phyloP scores from a whole-genome alignment of 1,140 invertebrate genomes.

The Archivesica marissinica region DNA sequence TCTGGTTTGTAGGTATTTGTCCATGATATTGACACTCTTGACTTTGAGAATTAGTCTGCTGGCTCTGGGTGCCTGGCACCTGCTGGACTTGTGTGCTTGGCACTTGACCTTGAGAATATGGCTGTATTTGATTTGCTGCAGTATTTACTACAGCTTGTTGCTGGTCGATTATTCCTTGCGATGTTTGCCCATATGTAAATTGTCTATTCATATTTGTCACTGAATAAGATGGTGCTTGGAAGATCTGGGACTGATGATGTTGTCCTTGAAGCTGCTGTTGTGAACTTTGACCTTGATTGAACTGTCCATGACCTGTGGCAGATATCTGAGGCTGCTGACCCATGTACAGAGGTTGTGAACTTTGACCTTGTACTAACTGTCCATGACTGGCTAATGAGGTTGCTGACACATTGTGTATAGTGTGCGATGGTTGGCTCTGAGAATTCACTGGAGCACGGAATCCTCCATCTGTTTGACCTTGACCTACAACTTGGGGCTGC shows the following conservation, averaged over 20 bases:
- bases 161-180: conserved; percentile 5
- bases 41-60: background rate
- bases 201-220: conserved; percentile 25
- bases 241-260: conserved; percentile 16
- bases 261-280: conserved; percentile 30
- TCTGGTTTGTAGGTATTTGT: background rate
- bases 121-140: conserved; percentile 9
- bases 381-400: conserved; percentile 3
- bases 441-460: background rate
- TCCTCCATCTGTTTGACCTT: conserved; percentile 1
- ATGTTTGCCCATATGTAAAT: background rate
- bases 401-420: background rate
- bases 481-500: conserved; percentile 3
- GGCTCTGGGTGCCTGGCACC: background rate
- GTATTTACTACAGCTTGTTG: background rate
- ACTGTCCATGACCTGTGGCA: conserved; percentile 14
- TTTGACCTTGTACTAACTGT: background rate
- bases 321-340: background rate
- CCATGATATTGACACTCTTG: conserved; percentile 5
- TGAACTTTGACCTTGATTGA: conserved; percentile 11
- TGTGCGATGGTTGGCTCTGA: conserved; percentile 19
- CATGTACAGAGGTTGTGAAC: conserved; percentile 27
- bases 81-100: background rate
- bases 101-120: background rate
- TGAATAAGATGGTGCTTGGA: conserved; percentile 24